These are phyloP conservation scores for Rhinophrynus dorsalis DNA, from an alignment of 2,797 vertebrate genomes.

Conservation along the genomic window DNA sequence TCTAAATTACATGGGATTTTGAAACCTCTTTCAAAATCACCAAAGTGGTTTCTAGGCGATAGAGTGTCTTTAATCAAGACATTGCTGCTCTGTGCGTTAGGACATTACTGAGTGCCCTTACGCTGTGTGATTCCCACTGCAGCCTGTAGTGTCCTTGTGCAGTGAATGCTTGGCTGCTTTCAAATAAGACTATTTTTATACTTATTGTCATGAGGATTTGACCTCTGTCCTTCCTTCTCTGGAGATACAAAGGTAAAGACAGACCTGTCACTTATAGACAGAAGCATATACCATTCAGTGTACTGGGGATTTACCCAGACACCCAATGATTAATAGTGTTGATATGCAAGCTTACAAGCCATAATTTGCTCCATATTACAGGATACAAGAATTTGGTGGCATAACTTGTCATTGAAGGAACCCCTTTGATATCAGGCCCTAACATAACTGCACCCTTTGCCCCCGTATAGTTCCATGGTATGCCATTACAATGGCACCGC, in stretches of 20 bases:
- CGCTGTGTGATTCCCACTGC: too few relatives aligned
- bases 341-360: not conserved
- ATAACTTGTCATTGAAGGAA: too few relatives aligned
- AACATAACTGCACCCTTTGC: too few relatives aligned
- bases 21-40: too few relatives aligned
- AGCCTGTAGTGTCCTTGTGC: conserved; percentile 11
- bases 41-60: too few relatives aligned
- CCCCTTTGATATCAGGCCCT: too few relatives aligned
- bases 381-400: conserved; percentile 37
- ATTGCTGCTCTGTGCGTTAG: too few relatives aligned
- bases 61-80: too few relatives aligned
- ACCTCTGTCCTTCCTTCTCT: conserved; percentile 58
- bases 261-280: conserved; percentile 49
- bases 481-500: too few relatives aligned
- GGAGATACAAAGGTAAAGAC: conserved; percentile 55
- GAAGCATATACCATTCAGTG: conserved; percentile 1
- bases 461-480: too few relatives aligned
- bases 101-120: too few relatives aligned
- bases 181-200: conserved; percentile 38
- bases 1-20: too few relatives aligned
- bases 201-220: conserved; percentile 21
- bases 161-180: not conserved
- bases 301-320: conserved; percentile 11
- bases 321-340: conserved; percentile 47
- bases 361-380: conserved; percentile 39